Base-by-base conservation (phyloP, 2,888 invertebrate genomes). In the Scaptodrosophila latifasciaeformis region DNA sequence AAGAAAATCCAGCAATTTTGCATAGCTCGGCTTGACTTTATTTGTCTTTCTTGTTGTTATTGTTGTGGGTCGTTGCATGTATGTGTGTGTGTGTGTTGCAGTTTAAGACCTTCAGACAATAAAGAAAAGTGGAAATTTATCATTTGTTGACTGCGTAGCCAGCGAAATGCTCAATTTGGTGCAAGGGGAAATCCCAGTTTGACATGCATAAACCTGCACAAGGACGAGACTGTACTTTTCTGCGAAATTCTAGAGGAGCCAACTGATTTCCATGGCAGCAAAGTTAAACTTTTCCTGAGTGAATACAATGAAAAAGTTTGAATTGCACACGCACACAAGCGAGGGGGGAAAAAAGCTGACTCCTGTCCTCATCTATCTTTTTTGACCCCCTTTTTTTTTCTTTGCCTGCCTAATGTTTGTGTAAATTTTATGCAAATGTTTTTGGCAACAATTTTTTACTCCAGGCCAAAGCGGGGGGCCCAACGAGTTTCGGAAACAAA, bases 51-150 rank as follows among this genome's bases (percentile, higher is more conserved):
- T 2, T 18, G 19, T 30, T 18, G 39, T 17, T 49, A 18, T 18
- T 49, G 40, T 40, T 12, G 40, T 6, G 39, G 35, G 17, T 48
- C 30, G 31, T 19, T 59, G 56, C 55, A 68, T 61, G 46, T 4
- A 31, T 24, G 24, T 24, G 24, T 24, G 24, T 24, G 24, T 24
- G 24, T 37, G 17, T 37, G 30, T 43, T 40, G 54, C 49, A 60
- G 65, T 54, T 68, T 76, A 74, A 67, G 69, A 60, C 54, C 67
- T 60, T 62, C 60, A 75, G 75, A 77, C 75, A 77, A 75, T 78
- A 75, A 75, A 77, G 69, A 74, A 65, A 59, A 56, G 48, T 46
- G 54, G 48, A 69, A 74, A 76, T 74, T 72, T 74, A 76, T 74
- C 76, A 76, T 72, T 70, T 60, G 69, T 18, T 7, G 17, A 15